These are phyloP conservation scores for Clivina fossor DNA, from an alignment of 2,888 invertebrate genomes.

Conservation along the genomic window DNA sequence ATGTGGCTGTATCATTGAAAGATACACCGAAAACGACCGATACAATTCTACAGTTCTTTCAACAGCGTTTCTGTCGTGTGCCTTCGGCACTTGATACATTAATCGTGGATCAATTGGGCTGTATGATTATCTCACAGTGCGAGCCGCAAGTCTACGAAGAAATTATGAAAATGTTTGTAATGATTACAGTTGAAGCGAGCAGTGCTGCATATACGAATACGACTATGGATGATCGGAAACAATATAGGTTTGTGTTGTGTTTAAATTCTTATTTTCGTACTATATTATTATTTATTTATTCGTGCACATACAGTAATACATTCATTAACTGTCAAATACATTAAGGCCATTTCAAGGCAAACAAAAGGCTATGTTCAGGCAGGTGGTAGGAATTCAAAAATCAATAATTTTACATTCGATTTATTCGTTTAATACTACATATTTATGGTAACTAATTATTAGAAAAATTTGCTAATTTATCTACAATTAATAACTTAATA, in stretches of 20 bases:
- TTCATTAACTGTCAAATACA: too few species aligned
- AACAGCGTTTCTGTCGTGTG: conserved; percentile 91
- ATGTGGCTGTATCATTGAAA: conserved; percentile 92
- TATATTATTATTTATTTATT: too few species aligned
- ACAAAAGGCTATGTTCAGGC: too few species aligned
- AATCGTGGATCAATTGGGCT: conserved; percentile 96
- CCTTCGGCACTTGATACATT: conserved; percentile 90
- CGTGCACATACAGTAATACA: too few species aligned
- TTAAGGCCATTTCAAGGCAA: too few species aligned
- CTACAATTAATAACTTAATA: too few species aligned
- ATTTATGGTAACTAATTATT: too few species aligned
- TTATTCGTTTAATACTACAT: too few species aligned
- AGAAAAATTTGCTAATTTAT: too few species aligned
- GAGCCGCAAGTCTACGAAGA: conserved; percentile 85
- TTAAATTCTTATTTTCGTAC: background rate
- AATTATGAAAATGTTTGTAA: conserved; percentile 97
- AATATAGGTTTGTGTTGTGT: conserved; percentile 53
- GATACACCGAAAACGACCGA: conserved; percentile 93
- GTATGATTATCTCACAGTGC: conserved; percentile 94
- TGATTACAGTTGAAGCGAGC: conserved; percentile 91
- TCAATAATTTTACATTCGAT: too few species aligned
- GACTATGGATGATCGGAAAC: conserved; percentile 60
- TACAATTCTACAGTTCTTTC: conserved; percentile 94
- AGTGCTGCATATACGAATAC: conserved; percentile 70
- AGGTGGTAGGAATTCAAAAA: too few species aligned